Percentiles rank a stretch among this genome's conserved stretches.
Evolutionary conservation across 2,113 vertebrate genomes (phyloP).

Genomic region (Dicentrarchus labrax): DNA sequence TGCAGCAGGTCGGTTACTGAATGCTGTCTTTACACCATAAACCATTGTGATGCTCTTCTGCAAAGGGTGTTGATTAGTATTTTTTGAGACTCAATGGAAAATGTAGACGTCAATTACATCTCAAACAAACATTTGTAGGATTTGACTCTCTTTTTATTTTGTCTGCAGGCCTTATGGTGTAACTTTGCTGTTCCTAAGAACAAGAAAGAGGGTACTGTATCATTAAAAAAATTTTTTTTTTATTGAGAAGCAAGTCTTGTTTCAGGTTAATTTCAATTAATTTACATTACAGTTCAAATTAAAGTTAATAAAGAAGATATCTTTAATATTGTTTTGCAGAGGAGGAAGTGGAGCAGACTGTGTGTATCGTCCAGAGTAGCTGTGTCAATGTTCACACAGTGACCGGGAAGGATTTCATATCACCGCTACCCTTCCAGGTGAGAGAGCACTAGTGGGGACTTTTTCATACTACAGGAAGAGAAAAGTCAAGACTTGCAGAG

Average conservation of each 20-base stretch:
- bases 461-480: neutral
- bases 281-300: neutral
- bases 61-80: no score
- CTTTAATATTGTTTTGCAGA: slow-evolving; percentile 67
- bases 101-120: no score
- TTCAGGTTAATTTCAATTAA: neutral
- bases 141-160: slow-evolving; percentile 28
- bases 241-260: neutral
- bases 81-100: no score
- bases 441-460: slow-evolving; percentile 18
- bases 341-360: slow-evolving; percentile 83
- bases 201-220: slow-evolving; percentile 86
- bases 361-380: slow-evolving; percentile 95
- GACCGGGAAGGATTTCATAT: slow-evolving; percentile 96
- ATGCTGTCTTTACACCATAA: neutral
- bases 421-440: slow-evolving; percentile 97
- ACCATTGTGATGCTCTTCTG: neutral
- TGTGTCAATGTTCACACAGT: slow-evolving; percentile 95
- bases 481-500: neutral
- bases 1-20: slow-evolving; percentile 88
- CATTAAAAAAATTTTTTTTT: neutral
- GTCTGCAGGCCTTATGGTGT: slow-evolving; percentile 94
- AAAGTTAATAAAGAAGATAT: neutral
- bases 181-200: slow-evolving; percentile 91
- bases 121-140: neutral